Percentiles rank a stretch among this genome's conserved stretches.
phyloP scores from a whole-genome alignment of 1,140 invertebrate species.

The Drosophila oshimai region DNA sequence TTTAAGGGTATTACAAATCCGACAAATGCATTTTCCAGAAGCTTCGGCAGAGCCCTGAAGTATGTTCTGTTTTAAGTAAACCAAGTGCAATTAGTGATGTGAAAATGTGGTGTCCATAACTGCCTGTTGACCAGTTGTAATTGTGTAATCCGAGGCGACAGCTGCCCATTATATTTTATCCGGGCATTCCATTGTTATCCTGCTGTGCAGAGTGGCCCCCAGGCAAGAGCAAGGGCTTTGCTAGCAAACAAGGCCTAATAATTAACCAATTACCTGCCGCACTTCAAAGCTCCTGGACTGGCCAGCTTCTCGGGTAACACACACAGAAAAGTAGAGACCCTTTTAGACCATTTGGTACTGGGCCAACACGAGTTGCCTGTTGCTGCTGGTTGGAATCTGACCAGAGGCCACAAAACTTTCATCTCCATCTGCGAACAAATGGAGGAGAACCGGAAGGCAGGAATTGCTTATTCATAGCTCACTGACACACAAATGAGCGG shows the following conservation, averaged over 20 bases:
- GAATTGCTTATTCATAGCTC: constrained; percentile 58
- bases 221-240: constrained; percentile 9
- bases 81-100: constrained; percentile 15
- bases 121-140: constrained; percentile 27
- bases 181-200: constrained; percentile 8
- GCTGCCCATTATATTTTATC: constrained; percentile 21
- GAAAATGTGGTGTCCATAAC: constrained; percentile 41
- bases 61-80: constrained; percentile 6
- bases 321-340: neutral
- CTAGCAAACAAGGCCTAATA: constrained; percentile 50
- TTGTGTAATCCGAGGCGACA: constrained; percentile 16
- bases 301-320: constrained; percentile 21
- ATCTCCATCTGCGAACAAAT: constrained; percentile 20
- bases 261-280: constrained; percentile 57
- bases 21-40: neutral
- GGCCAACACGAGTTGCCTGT: constrained; percentile 3
- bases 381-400: constrained; percentile 30
- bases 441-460: neutral
- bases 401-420: constrained; percentile 47
- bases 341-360: neutral
- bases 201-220: neutral
- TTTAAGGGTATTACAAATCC: neutral
- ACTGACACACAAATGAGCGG: constrained; percentile 50
- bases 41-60: neutral
- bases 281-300: constrained; percentile 44